Percentiles rank a stretch among this genome's conserved stretches.
These are phyloP conservation scores for Drosophila anomalata DNA, from an alignment of 2,888 invertebrate genomes.

Conservation along the genomic window DNA sequence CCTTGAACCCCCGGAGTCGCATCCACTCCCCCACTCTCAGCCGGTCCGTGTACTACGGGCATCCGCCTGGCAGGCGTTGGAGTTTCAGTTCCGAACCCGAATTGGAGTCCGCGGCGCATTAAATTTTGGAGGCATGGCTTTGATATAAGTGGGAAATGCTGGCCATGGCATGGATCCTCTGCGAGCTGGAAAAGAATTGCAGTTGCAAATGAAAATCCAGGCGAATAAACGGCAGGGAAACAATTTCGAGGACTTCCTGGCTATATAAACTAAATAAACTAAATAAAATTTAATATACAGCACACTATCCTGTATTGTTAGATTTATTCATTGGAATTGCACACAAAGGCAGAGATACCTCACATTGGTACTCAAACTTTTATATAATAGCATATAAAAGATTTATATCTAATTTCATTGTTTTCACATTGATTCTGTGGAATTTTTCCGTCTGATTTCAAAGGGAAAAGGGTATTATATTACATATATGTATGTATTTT, in stretches of 20 bases:
- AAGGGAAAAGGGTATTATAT: not conserved
- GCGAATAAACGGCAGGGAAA: conserved; percentile 23
- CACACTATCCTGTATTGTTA: conserved; percentile 29
- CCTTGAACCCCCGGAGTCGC: conserved; percentile 13
- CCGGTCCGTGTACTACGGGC: not conserved
- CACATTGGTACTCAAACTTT: not conserved
- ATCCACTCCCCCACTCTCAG: conserved; percentile 1
- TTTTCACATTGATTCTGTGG: not conserved
- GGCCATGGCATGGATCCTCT: conserved; percentile 43
- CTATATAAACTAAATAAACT: too few relatives aligned
- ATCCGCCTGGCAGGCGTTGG: conserved; percentile 18
- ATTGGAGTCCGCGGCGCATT: conserved; percentile 65
- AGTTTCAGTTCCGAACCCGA: conserved; percentile 26
- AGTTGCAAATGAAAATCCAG: conserved; percentile 18
- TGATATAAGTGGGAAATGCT: conserved; percentile 58
- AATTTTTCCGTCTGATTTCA: not conserved
- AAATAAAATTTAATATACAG: conserved; percentile 21
- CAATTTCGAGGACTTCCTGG: conserved; percentile 16
- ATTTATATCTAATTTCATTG: not conserved
- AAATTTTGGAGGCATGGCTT: conserved; percentile 62
- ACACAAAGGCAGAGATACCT: not conserved
- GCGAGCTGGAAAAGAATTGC: conserved; percentile 41
- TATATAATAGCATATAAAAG: too few relatives aligned
- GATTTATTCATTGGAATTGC: conserved; percentile 4
- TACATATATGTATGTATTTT: not conserved